Base-by-base conservation (phyloP, 2,113 vertebrate species). In the Beaufortia kweichowensis region DNA sequence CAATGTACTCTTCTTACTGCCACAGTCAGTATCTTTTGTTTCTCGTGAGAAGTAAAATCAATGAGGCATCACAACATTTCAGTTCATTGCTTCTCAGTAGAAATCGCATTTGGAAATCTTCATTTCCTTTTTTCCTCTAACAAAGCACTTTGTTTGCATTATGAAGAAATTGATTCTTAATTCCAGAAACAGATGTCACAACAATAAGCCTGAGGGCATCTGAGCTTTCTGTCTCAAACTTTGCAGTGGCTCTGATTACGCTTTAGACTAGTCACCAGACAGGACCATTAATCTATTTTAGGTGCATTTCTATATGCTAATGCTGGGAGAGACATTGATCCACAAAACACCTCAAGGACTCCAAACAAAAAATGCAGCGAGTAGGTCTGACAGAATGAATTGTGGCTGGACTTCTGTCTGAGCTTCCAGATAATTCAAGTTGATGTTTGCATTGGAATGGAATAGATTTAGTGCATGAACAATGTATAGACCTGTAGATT, bases 401-500 rank as follows among this genome's bases (percentile, higher is more conserved):
- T 63, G 46, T n/a, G 48, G 39, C 24, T 7, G 14, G 48, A 56
- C 29, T 28, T 6, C 48, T 35, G 56, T 31, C 10, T 17, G 60
- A 48, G 70, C 33, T 55, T 23, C n/a, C 48, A 75, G 71, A 53
- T 48, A 33, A 78, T 55, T 59, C 48, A 74, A 46, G 41, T 24
- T 57, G 59, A 83, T 60, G 26, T 60, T 21, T 65, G 39, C 23
- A 53, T 35, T 60, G 66, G 48, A 5, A 39, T 67, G 68, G n/a
- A 66, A 31, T 64, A 75, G 28, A 70, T 80, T 75, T 17, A 60
- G 55, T 50, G 61, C 11, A 48, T 7, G 6, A 75, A 64, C 31
- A 56, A 55, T 75, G 33, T 41, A 75, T 43, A 8, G 56, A 61
- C 26, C 39, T 67, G 53, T 29, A n/a, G 61, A 48, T 53, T 76